Evolutionary conservation across 2,797 vertebrate genomes (phyloP).

Genomic region (Philypnodon macrostomus): DNA sequence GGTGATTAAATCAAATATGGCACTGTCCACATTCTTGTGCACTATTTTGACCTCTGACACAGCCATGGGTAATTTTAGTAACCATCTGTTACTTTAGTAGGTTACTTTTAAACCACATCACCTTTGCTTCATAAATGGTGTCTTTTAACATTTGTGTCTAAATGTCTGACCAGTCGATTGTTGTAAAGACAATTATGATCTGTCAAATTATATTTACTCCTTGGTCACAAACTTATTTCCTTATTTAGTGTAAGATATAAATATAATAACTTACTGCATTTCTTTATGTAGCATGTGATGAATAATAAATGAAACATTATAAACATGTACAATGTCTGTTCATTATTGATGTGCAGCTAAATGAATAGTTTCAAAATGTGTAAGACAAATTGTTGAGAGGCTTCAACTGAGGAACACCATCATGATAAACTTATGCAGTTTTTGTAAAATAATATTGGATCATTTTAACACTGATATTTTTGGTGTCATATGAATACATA

Average conservation of each 20-base stretch:
- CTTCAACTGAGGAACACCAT: background rate
- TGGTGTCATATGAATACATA: too few relatives aligned
- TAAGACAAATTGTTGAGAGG: background rate
- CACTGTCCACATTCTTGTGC: conserved; percentile 6
- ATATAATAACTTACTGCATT: background rate
- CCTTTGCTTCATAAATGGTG: too few relatives aligned
- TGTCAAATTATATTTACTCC: too few relatives aligned
- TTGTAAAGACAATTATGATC: too few relatives aligned
- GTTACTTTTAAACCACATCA: background rate
- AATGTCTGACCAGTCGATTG: too few relatives aligned
- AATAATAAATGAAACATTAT: conserved; percentile 2
- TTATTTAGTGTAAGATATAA: background rate
- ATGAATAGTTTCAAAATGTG: conserved; percentile 5
- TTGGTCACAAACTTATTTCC: background rate
- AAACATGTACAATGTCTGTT: conserved; percentile 14
- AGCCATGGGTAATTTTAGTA: conserved; percentile 8
- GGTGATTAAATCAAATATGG: too few relatives aligned
- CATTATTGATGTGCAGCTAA: conserved; percentile 11
- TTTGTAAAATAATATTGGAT: conserved; percentile 4
- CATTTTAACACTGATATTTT: conserved; percentile 10
- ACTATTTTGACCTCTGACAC: conserved; percentile 7
- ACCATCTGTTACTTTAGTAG: conserved; percentile 8
- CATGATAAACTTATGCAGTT: too few relatives aligned
- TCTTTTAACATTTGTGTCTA: too few relatives aligned
- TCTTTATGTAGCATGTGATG: background rate